Conservation (phyloP, 2,797 vertebrate species). For the Siniperca undulata region DNA sequence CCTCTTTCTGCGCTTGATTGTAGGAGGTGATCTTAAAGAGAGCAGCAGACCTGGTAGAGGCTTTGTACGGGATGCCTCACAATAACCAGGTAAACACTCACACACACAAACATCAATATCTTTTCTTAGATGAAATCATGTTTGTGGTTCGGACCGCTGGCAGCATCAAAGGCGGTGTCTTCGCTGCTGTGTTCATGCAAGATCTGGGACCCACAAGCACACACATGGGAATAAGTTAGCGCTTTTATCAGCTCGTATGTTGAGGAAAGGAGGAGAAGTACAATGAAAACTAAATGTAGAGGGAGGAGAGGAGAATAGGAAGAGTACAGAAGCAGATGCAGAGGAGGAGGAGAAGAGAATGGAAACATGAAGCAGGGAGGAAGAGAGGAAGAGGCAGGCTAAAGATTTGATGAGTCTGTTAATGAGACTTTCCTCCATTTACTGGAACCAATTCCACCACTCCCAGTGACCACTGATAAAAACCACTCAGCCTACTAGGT, state of each 20-base stretch:
- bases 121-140: conserved; percentile 44
- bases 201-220: conserved; percentile 46
- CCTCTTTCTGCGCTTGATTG: conserved; percentile 78
- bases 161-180: conserved; percentile 64
- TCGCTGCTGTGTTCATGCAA: conserved; percentile 43
- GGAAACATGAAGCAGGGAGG: conserved; percentile 28
- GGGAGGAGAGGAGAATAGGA: conserved; percentile 48
- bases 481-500: conserved; percentile 61
- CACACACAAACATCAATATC: conserved; percentile 51
- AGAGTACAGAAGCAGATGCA: conserved; percentile 25
- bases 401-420: conserved; percentile 68
- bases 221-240: conserved; percentile 57
- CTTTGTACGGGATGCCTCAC: conserved; percentile 97
- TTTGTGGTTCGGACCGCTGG: conserved; percentile 53
- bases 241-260: conserved; percentile 55
- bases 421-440: conserved; percentile 71
- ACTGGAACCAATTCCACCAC: conserved; percentile 67
- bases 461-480: conserved; percentile 67
- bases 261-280: conserved; percentile 39
- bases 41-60: conserved; percentile 96
- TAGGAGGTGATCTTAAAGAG: conserved; percentile 97
- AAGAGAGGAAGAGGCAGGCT: conserved; percentile 45
- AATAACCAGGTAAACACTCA: conserved; percentile 92
- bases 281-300: conserved; percentile 47
- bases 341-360: conserved; percentile 22